A percentile compares a stretch with the other conserved stretches of the same genome.
Conservation (phyloP, 2,888 invertebrate genomes). For the Isoperla grammatica region DNA sequence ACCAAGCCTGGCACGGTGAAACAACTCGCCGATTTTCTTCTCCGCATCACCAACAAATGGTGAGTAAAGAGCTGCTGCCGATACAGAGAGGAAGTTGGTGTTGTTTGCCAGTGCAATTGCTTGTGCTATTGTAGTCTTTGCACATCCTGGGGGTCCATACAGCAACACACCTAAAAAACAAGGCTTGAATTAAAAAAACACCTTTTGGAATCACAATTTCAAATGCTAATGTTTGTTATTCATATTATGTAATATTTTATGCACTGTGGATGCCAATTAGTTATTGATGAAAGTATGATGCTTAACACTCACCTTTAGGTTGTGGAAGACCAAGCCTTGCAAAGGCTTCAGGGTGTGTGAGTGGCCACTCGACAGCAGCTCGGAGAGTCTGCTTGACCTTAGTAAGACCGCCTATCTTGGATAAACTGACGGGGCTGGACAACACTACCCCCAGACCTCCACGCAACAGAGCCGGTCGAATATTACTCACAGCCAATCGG, state of each 20-base stretch:
- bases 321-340: conserved; percentile 50
- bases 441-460: conserved; percentile 45
- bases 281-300: too few relatives aligned
- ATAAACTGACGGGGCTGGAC: conserved; percentile 43
- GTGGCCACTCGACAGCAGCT: conserved; percentile 53
- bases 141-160: conserved; percentile 61
- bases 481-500: conserved; percentile 38
- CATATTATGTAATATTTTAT: too few relatives aligned
- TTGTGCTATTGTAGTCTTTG: conserved; percentile 57
- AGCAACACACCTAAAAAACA: conserved; percentile 48
- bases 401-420: conserved; percentile 52
- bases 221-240: too few relatives aligned
- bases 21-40: conserved; percentile 52
- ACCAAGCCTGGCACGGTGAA: conserved; percentile 53
- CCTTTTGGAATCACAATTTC: too few relatives aligned
- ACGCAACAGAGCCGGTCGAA: conserved; percentile 45
- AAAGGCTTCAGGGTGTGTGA: conserved; percentile 51
- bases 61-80: conserved; percentile 58
- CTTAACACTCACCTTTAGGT: conserved; percentile 46
- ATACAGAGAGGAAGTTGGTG: conserved; percentile 52
- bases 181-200: neutral
- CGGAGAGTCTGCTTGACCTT: conserved; percentile 48
- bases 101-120: conserved; percentile 51
- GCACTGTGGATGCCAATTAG: too few relatives aligned
- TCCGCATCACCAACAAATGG: conserved; percentile 62